Percentiles rank a stretch among this genome's conserved stretches.
phyloP scores from a whole-genome alignment of 1,140 invertebrate species.

The Aleiodes sp. region DNA sequence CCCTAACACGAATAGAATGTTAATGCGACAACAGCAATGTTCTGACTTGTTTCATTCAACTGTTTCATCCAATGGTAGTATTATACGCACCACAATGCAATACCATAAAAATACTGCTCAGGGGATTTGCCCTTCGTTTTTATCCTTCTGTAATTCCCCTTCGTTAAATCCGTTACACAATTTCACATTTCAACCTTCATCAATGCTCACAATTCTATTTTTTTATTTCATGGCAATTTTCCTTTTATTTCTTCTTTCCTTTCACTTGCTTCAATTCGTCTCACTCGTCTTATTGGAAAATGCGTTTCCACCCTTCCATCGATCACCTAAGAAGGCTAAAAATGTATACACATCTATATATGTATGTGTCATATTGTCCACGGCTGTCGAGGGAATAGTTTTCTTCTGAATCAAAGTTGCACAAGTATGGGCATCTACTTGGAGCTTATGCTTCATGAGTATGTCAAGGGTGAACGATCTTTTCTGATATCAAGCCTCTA shows the following conservation, averaged over 20 bases:
- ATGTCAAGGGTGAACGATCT: background rate
- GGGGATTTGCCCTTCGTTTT: conserved; percentile 24
- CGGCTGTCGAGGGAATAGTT: background rate
- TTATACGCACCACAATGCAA: conserved; percentile 26
- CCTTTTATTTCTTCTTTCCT: background rate
- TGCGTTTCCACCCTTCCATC: background rate
- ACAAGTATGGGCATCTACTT: background rate
- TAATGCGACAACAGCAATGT: conserved; percentile 62
- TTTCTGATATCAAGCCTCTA: conserved; percentile 2
- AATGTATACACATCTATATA: background rate
- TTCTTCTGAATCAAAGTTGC: background rate
- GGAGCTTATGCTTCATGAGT: background rate
- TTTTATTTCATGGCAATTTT: background rate
- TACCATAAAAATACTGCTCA: conserved; percentile 34
- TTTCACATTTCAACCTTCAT: conserved; percentile 3
- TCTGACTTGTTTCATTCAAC: conserved; percentile 41
- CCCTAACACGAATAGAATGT: conserved; percentile 66
- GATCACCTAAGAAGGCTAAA: background rate
- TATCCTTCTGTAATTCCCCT: conserved; percentile 15
- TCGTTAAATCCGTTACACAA: conserved; percentile 11
- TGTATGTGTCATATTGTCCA: background rate
- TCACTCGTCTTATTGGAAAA: background rate
- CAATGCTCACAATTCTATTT: conserved; percentile 18
- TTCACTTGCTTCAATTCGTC: background rate
- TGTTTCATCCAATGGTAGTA: conserved; percentile 45